A percentile compares a stretch with the other conserved stretches of the same genome.
phyloP scores from a whole-genome alignment of 1,140 invertebrate species.

The Drosophila ogumai region DNA sequence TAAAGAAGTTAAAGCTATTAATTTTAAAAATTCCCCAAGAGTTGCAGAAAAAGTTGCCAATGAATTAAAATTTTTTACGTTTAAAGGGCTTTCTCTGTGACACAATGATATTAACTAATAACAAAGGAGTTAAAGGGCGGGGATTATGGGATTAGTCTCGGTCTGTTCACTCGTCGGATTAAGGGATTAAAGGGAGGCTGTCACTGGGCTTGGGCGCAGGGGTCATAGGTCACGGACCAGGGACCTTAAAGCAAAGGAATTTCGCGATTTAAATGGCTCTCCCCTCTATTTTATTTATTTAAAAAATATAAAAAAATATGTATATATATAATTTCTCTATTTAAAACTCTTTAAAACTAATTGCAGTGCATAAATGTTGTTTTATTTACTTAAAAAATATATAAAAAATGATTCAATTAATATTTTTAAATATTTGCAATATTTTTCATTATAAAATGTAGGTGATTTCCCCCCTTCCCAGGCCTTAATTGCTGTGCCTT shows the following conservation, averaged over 20 bases:
- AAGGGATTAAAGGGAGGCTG: conserved; percentile 10
- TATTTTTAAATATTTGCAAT: not conserved
- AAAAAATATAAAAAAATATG: too few species aligned
- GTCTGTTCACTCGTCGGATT: conserved; percentile 4
- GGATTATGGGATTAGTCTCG: conserved; percentile 27
- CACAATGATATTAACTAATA: conserved; percentile 13
- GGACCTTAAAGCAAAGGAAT: conserved; percentile 7
- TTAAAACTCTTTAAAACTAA: not conserved
- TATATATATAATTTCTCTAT: conserved; percentile 3
- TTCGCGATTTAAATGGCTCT: conserved; percentile 19
- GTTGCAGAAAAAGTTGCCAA: not conserved
- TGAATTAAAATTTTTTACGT: not conserved
- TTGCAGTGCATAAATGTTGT: not conserved
- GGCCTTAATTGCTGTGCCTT: not conserved
- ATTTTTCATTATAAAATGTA: too few species aligned
- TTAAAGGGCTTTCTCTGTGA: not conserved
- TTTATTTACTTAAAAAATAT: not conserved
- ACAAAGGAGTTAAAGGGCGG: conserved; percentile 13
- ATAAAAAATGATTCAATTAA: not conserved
- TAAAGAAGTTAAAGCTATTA: not conserved
- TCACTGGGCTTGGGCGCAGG: not conserved
- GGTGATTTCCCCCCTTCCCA: too few species aligned
- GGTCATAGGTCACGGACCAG: conserved; percentile 28
- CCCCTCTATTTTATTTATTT: too few species aligned
- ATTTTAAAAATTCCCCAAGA: not conserved